These are phyloP conservation scores for Ceratothoa steindachneri DNA, from an alignment of 2,888 invertebrate genomes.

Conservation along the genomic window DNA sequence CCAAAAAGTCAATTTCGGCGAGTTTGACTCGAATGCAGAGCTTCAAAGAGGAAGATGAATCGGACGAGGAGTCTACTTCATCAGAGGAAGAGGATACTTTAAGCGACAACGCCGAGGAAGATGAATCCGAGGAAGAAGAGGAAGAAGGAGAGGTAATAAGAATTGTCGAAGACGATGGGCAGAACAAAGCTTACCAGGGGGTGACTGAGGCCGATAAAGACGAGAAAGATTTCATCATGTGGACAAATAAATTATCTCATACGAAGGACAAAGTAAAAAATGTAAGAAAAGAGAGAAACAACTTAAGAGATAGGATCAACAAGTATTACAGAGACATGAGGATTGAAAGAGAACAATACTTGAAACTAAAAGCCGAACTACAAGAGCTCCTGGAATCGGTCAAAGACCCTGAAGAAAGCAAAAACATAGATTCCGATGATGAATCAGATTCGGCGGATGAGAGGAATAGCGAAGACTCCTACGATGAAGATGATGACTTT, in stretches of 20 bases:
- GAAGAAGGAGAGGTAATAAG: slow-evolving; percentile 66
- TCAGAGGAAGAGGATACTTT: slow-evolving; percentile 11
- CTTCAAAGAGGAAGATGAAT: slow-evolving; percentile 28
- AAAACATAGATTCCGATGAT: slow-evolving; percentile 65
- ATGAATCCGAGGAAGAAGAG: slow-evolving; percentile 63
- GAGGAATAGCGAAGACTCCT: slow-evolving; percentile 33
- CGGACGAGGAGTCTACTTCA: slow-evolving; percentile 19
- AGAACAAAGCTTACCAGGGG: slow-evolving; percentile 39
- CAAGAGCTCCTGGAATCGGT: slow-evolving; percentile 64
- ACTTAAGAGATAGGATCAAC: slow-evolving; percentile 72
- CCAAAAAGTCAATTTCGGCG: slow-evolving; percentile 32
- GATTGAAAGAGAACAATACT: slow-evolving; percentile 27
- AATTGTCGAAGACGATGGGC: slow-evolving; percentile 47
- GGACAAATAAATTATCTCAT: slow-evolving; percentile 56
- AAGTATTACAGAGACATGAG: slow-evolving; percentile 32
- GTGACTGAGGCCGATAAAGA: slow-evolving; percentile 57
- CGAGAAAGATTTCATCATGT: slow-evolving; percentile 67
- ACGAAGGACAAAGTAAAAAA: slow-evolving; percentile 50
- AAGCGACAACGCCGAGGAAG: slow-evolving; percentile 48
- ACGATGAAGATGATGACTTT: slow-evolving; percentile 33
- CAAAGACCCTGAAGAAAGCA: slow-evolving; percentile 71
- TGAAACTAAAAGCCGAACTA: slow-evolving; percentile 36
- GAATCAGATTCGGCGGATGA: slow-evolving; percentile 28
- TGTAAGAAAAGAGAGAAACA: slow-evolving; percentile 67
- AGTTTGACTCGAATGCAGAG: slow-evolving; percentile 39